phyloP scores from a whole-genome alignment of 2,888 invertebrate genomes.

The Andrena praecox region DNA sequence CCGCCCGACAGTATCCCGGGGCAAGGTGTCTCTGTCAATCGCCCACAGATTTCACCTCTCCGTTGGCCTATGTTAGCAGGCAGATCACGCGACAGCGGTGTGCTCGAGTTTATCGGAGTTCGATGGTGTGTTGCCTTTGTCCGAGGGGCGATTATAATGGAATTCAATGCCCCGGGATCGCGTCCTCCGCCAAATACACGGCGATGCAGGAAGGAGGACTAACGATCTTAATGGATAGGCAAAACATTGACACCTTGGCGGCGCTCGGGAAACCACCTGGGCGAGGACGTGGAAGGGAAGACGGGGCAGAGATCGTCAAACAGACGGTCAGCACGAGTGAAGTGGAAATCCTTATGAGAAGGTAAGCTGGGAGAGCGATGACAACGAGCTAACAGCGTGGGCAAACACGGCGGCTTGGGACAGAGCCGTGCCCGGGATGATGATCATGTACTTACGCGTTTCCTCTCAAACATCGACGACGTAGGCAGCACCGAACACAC shows the following conservation, averaged over 20 bases:
- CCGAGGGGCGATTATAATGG: background rate
- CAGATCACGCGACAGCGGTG: too few relatives aligned
- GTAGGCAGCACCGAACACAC: slow-evolving; percentile 61
- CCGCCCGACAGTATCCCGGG: slow-evolving; percentile 16
- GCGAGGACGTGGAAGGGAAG: slow-evolving; percentile 64
- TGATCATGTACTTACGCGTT: slow-evolving; percentile 83
- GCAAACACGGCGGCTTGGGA: slow-evolving; percentile 83
- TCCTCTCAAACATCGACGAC: slow-evolving; percentile 82
- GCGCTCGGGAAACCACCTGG: slow-evolving; percentile 72
- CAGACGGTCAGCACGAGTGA: slow-evolving; percentile 76
- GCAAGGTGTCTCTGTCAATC: slow-evolving; percentile 8
- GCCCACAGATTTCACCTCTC: background rate
- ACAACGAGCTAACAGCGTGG: slow-evolving; percentile 83
- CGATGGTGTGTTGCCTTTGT: too few relatives aligned
- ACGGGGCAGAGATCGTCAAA: slow-evolving; percentile 76
- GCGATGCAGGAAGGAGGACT: slow-evolving; percentile 63
- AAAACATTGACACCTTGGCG: slow-evolving; percentile 83
- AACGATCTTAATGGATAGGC: slow-evolving; percentile 80
- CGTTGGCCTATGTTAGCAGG: background rate
- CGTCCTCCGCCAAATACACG: slow-evolving; percentile 19
- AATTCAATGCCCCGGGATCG: slow-evolving; percentile 33
- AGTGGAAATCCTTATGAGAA: slow-evolving; percentile 79
- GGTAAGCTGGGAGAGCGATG: slow-evolving; percentile 81
- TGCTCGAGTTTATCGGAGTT: background rate
- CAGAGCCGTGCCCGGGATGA: slow-evolving; percentile 76